Percentiles rank a stretch among this genome's conserved stretches.
Evolutionary conservation across 1,140 invertebrate genomes (phyloP).

Genomic region (Portunus trituberculatus): DNA sequence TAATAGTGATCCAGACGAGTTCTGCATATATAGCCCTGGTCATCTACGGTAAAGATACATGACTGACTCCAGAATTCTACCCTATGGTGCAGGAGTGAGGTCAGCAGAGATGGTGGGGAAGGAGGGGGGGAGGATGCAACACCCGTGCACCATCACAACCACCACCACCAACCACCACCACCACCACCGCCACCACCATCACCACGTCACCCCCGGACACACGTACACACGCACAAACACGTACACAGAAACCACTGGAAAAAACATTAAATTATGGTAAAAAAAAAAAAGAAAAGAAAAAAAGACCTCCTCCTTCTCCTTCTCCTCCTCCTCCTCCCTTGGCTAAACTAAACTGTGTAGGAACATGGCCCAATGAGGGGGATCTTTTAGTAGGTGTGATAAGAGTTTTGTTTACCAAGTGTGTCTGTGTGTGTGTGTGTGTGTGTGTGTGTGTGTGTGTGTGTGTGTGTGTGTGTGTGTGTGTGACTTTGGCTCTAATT

Average conservation of each 20-base stretch:
- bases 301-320: neutral
- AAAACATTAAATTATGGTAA: neutral
- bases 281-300: no score
- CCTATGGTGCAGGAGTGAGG: slow-evolving; percentile 30
- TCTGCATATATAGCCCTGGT: slow-evolving; percentile 71
- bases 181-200: no score
- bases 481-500: slow-evolving; percentile 60
- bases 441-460: slow-evolving; percentile 20
- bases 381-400: neutral
- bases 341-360: slow-evolving; percentile 1
- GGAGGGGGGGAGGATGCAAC: neutral
- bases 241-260: slow-evolving; percentile 8
- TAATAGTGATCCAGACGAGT: neutral
- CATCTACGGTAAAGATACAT: slow-evolving; percentile 67
- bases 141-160: neutral
- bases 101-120: neutral
- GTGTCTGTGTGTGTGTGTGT: neutral
- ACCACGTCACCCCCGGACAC: neutral
- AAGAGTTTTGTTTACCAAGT: neutral
- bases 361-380: neutral
- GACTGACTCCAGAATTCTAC: slow-evolving; percentile 70
- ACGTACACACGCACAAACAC: neutral
- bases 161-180: neutral
- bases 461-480: slow-evolving; percentile 20
- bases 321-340: neutral